Percentiles rank a stretch among this genome's conserved stretches.
These are phyloP conservation scores for Corythaeola cristata DNA, from an alignment of 2,113 vertebrate species.

Conservation along the genomic window DNA sequence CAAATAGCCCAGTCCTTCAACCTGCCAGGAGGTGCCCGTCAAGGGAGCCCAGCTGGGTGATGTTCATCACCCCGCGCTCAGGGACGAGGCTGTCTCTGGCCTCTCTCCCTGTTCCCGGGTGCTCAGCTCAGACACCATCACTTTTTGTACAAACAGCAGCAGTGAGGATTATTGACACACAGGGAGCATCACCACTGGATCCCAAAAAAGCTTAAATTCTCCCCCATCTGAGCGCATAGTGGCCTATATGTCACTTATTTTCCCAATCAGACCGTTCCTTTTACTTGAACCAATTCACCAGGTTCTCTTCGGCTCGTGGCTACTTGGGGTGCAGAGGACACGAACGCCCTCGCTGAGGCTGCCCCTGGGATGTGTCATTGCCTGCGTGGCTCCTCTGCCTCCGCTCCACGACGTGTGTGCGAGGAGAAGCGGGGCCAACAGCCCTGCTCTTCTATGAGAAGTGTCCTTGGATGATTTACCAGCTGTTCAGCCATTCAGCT, in stretches of 20 bases:
- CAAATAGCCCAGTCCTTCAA: background rate
- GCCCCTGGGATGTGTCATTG: background rate
- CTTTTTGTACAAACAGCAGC: background rate
- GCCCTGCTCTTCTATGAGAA: background rate
- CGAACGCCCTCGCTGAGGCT: rapidly evolving
- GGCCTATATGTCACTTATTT: background rate
- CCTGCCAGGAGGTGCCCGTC: background rate
- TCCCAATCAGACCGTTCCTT: background rate
- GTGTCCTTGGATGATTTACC: slow-evolving; percentile 57
- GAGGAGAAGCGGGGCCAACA: background rate
- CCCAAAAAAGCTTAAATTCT: background rate
- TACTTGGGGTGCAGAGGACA: background rate
- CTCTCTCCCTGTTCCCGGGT: rapidly evolving
- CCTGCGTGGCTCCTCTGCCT: background rate
- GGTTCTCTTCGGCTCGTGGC: rapidly evolving
- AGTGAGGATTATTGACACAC: background rate
- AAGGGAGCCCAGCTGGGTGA: background rate
- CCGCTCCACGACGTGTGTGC: background rate
- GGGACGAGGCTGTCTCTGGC: background rate
- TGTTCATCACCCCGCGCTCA: background rate
- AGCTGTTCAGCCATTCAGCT: slow-evolving; percentile 69
- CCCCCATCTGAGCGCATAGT: background rate
- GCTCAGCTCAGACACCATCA: background rate
- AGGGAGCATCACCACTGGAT: background rate
- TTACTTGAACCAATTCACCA: background rate